Percentiles rank a stretch among this genome's conserved stretches.
Conservation (phyloP, 2,888 invertebrate species). For the Agonopterix subpropinquella region DNA sequence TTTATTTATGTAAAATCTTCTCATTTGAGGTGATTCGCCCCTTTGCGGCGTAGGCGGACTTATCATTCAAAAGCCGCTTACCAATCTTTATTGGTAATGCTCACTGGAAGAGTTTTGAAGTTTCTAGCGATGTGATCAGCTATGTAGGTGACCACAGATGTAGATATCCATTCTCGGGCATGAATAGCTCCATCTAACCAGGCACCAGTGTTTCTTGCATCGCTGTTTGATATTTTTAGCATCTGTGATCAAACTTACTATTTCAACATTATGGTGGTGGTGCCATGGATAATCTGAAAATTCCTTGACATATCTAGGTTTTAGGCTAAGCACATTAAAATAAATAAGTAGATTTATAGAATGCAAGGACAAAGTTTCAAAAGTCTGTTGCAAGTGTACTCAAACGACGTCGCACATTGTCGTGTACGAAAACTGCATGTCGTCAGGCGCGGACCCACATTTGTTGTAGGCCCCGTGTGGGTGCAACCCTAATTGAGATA, state of each 20-base stretch:
- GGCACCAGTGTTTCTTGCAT: constrained; percentile 78
- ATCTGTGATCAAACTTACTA: constrained; percentile 33
- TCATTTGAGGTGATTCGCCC: too few species aligned
- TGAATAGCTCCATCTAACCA: constrained; percentile 92
- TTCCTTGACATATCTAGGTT: background rate
- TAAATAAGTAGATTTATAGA: background rate
- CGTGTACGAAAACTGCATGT: too few species aligned
- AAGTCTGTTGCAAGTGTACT: too few species aligned
- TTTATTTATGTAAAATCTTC: too few species aligned
- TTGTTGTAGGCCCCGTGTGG: too few species aligned
- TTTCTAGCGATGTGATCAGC: constrained; percentile 83
- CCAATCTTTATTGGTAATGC: constrained; percentile 89
- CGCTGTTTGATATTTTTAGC: constrained; percentile 83
- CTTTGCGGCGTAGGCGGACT: too few species aligned
- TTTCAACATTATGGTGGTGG: background rate
- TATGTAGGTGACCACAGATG: constrained; percentile 84
- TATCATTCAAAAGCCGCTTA: constrained; percentile 36
- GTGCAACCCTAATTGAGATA: too few species aligned
- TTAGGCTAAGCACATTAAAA: too few species aligned
- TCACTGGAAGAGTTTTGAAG: constrained; percentile 77
- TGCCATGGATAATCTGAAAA: background rate
- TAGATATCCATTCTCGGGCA: constrained; percentile 93
- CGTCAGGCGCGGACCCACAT: too few species aligned
- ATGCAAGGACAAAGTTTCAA: too few species aligned
- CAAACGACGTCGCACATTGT: too few species aligned